Percentiles rank a stretch among this genome's conserved stretches.
Evolutionary conservation across 1,140 invertebrate species (phyloP).

Genomic region (Mycetomoellerius zeteki): DNA sequence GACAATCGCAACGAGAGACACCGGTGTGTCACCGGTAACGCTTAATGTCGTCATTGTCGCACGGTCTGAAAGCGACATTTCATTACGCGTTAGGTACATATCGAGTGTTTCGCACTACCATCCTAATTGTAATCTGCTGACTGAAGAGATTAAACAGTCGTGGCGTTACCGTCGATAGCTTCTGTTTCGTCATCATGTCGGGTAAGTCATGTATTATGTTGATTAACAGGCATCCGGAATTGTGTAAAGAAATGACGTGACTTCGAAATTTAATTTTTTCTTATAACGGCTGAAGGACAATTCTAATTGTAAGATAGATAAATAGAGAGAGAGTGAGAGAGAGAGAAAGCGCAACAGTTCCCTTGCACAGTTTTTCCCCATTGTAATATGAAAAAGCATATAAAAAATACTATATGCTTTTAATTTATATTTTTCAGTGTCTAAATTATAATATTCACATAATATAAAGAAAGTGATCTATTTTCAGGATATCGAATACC

Average conservation of each 20-base stretch:
- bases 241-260: background rate
- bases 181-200: constrained; percentile 23
- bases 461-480: background rate
- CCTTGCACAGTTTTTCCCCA: too few relatives aligned
- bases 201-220: constrained; percentile 10
- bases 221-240: constrained; percentile 35
- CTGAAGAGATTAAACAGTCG: constrained; percentile 45
- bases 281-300: background rate
- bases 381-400: too few relatives aligned
- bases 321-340: background rate
- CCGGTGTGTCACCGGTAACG: background rate
- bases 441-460: too few relatives aligned
- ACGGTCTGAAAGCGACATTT: constrained; percentile 47
- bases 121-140: constrained; percentile 68
- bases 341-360: too few relatives aligned
- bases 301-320: background rate
- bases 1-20: constrained; percentile 3
- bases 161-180: constrained; percentile 11
- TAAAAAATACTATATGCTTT: too few relatives aligned
- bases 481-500: background rate
- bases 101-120: constrained; percentile 64
- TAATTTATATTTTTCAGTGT: too few relatives aligned
- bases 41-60: constrained; percentile 42
- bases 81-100: constrained; percentile 35
- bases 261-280: constrained; percentile 36